Conservation (phyloP, 1,140 invertebrate species). For the Agrilus planipennis region DNA sequence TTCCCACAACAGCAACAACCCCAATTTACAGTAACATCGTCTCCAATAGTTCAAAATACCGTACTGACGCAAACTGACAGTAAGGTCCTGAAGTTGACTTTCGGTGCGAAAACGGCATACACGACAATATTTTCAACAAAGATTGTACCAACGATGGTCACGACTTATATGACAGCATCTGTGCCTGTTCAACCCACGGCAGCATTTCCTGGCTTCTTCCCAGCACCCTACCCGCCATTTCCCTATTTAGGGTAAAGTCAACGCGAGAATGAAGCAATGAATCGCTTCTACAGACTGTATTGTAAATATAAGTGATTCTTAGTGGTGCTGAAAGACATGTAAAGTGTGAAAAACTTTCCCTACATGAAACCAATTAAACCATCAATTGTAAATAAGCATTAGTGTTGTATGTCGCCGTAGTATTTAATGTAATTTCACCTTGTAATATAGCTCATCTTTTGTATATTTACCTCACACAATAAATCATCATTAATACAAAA, state of each 20-base stretch:
- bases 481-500: no score
- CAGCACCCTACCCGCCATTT: constrained; percentile 59
- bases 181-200: constrained; percentile 58
- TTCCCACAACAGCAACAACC: constrained; percentile 45
- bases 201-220: constrained; percentile 58
- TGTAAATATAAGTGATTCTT: no score
- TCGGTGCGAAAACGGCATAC: constrained; percentile 77
- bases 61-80: constrained; percentile 68
- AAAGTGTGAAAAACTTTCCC: no score
- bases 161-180: constrained; percentile 68
- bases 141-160: constrained; percentile 70
- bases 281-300: no score
- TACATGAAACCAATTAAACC: no score
- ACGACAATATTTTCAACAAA: constrained; percentile 77
- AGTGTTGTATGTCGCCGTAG: no score
- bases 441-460: no score
- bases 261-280: no score
- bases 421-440: no score
- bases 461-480: no score
- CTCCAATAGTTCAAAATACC: constrained; percentile 66
- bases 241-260: constrained; percentile 69
- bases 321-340: no score
- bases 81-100: constrained; percentile 72
- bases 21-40: constrained; percentile 68
- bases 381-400: no score